Percentiles rank a stretch among this genome's conserved stretches.
Conservation (phyloP, 2,888 invertebrate genomes). For the Miltochrista miniata region DNA sequence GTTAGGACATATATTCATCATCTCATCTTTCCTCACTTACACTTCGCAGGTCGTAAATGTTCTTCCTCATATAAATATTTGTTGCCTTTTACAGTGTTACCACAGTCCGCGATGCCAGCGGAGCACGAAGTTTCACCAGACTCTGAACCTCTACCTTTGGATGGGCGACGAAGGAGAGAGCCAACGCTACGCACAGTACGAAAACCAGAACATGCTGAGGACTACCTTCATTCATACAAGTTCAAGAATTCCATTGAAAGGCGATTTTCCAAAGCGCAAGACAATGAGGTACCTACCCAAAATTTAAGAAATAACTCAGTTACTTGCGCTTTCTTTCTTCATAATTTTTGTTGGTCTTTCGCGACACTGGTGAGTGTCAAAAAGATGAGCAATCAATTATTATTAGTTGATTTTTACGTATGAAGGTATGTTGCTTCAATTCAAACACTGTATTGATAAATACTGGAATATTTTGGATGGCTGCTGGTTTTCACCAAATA, state of each 20-base stretch:
- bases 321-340: no score
- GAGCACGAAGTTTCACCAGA: constrained; percentile 35
- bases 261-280: constrained; percentile 88
- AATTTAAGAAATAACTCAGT: no score
- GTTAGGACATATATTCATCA: not conserved
- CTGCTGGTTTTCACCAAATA: no score
- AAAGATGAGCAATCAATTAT: no score
- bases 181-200: constrained; percentile 62
- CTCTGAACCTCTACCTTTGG: constrained; percentile 51
- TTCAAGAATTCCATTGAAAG: constrained; percentile 97
- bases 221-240: constrained; percentile 89
- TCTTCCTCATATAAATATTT: not conserved
- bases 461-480: no score
- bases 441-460: no score
- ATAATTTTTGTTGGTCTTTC: no score
- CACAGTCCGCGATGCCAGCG: constrained; percentile 23
- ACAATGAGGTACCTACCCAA: constrained; percentile 63
- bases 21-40: not conserved
- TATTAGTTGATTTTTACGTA: no score
- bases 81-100: constrained; percentile 35
- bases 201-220: constrained; percentile 75
- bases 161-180: constrained; percentile 59
- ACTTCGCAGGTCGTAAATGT: not conserved
- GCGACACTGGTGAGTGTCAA: no score
- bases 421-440: no score